Evolutionary conservation across 2,888 invertebrate species (phyloP).

Genomic region (Parnassius glacialis): DNA sequence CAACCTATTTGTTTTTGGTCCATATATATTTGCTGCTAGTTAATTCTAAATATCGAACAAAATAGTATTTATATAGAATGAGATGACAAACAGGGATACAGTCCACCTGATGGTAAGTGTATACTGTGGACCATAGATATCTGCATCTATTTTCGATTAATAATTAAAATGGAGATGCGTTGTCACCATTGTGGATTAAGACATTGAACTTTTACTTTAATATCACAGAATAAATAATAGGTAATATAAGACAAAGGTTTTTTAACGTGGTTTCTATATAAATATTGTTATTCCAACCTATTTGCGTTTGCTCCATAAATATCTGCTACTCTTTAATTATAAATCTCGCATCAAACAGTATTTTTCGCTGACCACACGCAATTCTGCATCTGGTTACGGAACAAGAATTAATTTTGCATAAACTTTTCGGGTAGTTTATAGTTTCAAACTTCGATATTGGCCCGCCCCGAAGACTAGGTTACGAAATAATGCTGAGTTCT

Average conservation of each 20-base stretch:
- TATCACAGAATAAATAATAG: no score
- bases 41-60: not conserved
- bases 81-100: no score
- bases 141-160: no score
- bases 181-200: no score
- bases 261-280: no score
- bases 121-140: no score
- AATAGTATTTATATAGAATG: no score
- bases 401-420: not conserved
- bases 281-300: no score
- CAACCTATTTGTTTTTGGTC: not conserved
- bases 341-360: not conserved
- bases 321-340: not conserved
- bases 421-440: not conserved
- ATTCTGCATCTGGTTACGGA: slow-evolving; percentile 8
- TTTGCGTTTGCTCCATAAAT: not conserved
- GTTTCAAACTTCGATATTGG: not conserved
- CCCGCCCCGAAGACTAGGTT: not conserved
- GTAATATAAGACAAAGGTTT: no score
- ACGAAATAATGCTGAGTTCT: not conserved
- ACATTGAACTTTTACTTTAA: no score
- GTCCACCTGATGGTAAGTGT: no score
- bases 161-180: no score
- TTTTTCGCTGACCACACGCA: not conserved
- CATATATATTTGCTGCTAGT: not conserved